phyloP scores from a whole-genome alignment of 1,140 invertebrate species.

The Trissolcus basalis region DNA sequence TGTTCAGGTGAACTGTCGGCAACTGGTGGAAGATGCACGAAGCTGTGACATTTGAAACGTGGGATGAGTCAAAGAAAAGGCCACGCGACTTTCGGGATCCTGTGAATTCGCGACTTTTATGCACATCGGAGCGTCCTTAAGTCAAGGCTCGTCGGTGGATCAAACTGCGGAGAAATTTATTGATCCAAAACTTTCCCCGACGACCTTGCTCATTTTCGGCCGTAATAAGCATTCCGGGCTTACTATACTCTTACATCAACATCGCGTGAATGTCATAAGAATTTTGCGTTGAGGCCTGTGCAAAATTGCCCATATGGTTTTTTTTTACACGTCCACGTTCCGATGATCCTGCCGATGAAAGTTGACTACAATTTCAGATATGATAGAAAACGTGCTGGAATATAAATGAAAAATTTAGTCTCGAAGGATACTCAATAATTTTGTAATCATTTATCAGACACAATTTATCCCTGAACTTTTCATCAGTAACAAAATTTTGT shows the following conservation, averaged over 20 bases:
- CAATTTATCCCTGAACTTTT: no score
- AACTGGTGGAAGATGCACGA: no score
- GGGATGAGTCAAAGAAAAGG: slow-evolving; percentile 27
- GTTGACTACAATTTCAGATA: no score
- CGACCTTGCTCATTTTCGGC: slow-evolving; percentile 59
- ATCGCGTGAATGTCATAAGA: slow-evolving; percentile 50
- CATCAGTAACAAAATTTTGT: no score
- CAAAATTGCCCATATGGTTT: slow-evolving; percentile 8
- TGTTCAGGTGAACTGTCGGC: no score
- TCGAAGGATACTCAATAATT: no score
- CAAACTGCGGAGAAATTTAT: slow-evolving; percentile 58
- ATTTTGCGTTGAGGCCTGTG: slow-evolving; percentile 20
- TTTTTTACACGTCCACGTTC: no score
- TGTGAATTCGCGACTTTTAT: slow-evolving; percentile 45
- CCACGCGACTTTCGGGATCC: slow-evolving; percentile 20
- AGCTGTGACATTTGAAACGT: slow-evolving; percentile 21
- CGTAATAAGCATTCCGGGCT: slow-evolving; percentile 55
- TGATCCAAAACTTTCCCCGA: slow-evolving; percentile 57
- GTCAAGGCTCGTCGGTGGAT: slow-evolving; percentile 53
- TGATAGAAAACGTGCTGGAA: no score
- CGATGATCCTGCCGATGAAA: no score
- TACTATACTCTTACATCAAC: slow-evolving; percentile 57
- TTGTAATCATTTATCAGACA: no score
- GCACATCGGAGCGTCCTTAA: slow-evolving; percentile 37
- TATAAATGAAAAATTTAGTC: no score